A percentile compares a stretch with the other conserved stretches of the same genome.
phyloP scores from a whole-genome alignment of 2,888 invertebrate species.

The Dolichomitus sp. region DNA sequence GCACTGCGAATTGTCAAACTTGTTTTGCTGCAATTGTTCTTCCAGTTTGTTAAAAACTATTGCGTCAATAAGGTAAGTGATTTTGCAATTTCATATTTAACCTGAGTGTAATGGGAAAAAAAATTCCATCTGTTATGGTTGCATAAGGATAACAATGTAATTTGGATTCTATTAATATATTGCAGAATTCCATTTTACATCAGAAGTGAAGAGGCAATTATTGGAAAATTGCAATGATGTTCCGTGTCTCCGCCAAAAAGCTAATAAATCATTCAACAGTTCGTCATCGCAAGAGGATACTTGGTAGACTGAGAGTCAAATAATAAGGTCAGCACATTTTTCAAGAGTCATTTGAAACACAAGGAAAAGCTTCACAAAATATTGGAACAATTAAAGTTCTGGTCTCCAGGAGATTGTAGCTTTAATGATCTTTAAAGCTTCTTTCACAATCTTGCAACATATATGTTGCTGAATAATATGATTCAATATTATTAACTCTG shows the following conservation, averaged over 20 bases:
- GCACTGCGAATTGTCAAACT: not conserved
- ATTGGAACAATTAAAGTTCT: not conserved
- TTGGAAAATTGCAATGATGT: constrained; percentile 43
- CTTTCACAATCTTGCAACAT: not conserved
- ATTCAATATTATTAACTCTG: not conserved
- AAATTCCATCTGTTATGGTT: not conserved
- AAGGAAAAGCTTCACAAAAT: not conserved
- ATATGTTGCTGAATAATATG: not conserved
- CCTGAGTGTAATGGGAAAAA: not conserved
- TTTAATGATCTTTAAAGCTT: not conserved
- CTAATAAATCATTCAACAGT: constrained; percentile 35
- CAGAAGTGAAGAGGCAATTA: not conserved
- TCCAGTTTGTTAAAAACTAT: not conserved
- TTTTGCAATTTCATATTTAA: not conserved
- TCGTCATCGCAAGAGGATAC: constrained; percentile 59
- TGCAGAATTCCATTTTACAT: not conserved
- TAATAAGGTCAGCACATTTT: constrained; percentile 25
- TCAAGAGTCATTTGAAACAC: not conserved
- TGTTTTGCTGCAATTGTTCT: not conserved
- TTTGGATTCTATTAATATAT: not conserved
- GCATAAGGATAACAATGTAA: not conserved
- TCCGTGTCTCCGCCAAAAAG: constrained; percentile 44
- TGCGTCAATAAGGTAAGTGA: not conserved
- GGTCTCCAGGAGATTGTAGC: not conserved
- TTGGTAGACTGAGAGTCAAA: constrained; percentile 56